Base-by-base conservation (phyloP, 2,888 invertebrate species). In the Theretra japonica region DNA sequence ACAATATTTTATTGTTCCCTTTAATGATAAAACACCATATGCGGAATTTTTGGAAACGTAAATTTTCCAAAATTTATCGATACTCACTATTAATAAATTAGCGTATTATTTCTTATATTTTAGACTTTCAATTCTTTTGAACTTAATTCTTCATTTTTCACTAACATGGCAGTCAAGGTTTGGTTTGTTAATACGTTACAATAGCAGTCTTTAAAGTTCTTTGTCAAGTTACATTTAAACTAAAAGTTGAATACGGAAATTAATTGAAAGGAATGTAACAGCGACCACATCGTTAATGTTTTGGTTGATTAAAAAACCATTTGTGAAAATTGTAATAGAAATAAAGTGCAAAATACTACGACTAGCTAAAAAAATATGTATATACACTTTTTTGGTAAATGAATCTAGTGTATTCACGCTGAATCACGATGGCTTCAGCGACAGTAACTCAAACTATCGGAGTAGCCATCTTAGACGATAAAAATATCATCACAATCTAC, bases 351-450 rank as follows among this genome's bases (percentile, higher is more conserved):
- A 79, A 75, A 76, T 75, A 75, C 77, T 81, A 84, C 80, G 85
- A 89, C 90, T 90, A 90, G 88, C 80, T 86, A 85, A 82, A 83
- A 82, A 77, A 80, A 82, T 79, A 82, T 83, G 78, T 85, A 81
- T 89, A 89, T 90, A 83, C 89, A 90, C 87, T 89, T 87, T 89
- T 90, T 90, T 90, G 90, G 90, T 89, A 88, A 86, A 74, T 74
- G 72, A 77, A 65, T 71, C 33, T 30, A 48, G 59, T 33, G 65
- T 48, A 73, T 72, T 73, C 72, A 73, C 75, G 73, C 72, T 48
- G 2, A 48, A 41, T 48, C 23, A 48, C 65, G 65, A 48, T 23
- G 23, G 65, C 23, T 65, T 25, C 41, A 48, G 23, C 21, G n/a
- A 41, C 65, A 41, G 21, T 41, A 48, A 7, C 21, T 21, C 8